These are phyloP conservation scores for Laticauda laticaudata DNA, from an alignment of 2,113 vertebrate species.

Conservation along the genomic window DNA sequence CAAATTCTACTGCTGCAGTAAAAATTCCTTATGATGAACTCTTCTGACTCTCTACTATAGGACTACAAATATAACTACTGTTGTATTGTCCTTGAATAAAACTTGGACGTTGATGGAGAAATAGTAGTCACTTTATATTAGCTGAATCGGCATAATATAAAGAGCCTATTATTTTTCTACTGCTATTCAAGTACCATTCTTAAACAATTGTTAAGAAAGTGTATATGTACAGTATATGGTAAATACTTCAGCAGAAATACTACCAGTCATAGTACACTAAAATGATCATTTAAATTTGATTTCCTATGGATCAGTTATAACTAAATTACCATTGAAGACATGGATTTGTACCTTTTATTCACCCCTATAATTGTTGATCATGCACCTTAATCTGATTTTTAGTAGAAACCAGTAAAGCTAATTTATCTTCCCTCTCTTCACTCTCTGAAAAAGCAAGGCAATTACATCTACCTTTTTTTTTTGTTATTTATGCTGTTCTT, in stretches of 20 bases:
- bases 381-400: not conserved
- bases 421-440: not conserved
- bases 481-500: not conserved
- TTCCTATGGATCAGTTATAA: not conserved
- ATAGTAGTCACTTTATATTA: not conserved
- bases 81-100: conserved; percentile 1
- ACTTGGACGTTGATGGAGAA: not conserved
- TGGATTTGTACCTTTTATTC: not conserved
- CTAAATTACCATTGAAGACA: not conserved
- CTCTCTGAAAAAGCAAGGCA: not conserved
- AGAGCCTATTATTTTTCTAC: not conserved
- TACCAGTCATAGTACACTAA: not conserved
- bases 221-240: not conserved
- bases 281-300: not conserved
- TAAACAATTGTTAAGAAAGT: conserved; percentile 7
- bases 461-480: not conserved
- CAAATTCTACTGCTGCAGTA: conserved; percentile 7
- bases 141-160: not conserved
- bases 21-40: conserved; percentile 3
- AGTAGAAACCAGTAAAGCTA: not conserved
- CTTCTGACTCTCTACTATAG: not conserved
- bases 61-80: conserved; percentile 1
- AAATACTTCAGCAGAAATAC: not conserved
- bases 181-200: not conserved
- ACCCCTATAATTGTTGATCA: not conserved